A percentile compares a stretch with the other conserved stretches of the same genome.
phyloP scores from a whole-genome alignment of 2,888 invertebrate species.

The Eristalinus sepulchralis region DNA sequence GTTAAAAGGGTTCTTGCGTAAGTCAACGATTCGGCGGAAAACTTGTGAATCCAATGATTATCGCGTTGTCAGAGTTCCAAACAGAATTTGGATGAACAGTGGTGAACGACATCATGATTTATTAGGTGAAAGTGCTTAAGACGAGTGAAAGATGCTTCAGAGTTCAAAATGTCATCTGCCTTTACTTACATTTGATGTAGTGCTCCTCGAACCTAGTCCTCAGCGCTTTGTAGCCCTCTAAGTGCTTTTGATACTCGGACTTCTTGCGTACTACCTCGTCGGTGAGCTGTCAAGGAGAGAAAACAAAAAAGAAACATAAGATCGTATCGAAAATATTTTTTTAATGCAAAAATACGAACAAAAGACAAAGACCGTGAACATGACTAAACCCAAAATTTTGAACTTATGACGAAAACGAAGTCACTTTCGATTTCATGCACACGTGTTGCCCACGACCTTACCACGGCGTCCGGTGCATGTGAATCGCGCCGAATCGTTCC shows the following conservation, averaged over 20 bases:
- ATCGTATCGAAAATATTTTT: neutral
- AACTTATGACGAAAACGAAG: neutral
- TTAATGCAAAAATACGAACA: neutral
- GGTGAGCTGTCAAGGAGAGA: conserved; percentile 86
- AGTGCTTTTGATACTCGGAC: conserved; percentile 94
- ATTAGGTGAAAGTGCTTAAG: neutral
- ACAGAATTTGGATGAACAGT: neutral
- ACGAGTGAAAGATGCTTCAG: too few relatives aligned
- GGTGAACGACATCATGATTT: neutral
- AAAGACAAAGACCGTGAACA: neutral
- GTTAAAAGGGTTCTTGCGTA: neutral
- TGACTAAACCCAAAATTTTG: neutral
- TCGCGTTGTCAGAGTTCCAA: too few relatives aligned
- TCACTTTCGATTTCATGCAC: conserved; percentile 18
- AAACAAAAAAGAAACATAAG: conserved; percentile 21
- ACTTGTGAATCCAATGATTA: too few relatives aligned
- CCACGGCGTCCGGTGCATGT: neutral
- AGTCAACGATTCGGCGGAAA: too few relatives aligned
- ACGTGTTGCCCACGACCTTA: neutral
- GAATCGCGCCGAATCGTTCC: conserved; percentile 7
- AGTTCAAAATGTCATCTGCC: neutral
- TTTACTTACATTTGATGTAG: conserved; percentile 91
- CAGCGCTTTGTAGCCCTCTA: conserved; percentile 93
- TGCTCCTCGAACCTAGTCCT: conserved; percentile 96
- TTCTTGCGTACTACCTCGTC: conserved; percentile 94